These are phyloP conservation scores for Dexiosoma caninum DNA, from an alignment of 2,888 invertebrate species.

Conservation along the genomic window DNA sequence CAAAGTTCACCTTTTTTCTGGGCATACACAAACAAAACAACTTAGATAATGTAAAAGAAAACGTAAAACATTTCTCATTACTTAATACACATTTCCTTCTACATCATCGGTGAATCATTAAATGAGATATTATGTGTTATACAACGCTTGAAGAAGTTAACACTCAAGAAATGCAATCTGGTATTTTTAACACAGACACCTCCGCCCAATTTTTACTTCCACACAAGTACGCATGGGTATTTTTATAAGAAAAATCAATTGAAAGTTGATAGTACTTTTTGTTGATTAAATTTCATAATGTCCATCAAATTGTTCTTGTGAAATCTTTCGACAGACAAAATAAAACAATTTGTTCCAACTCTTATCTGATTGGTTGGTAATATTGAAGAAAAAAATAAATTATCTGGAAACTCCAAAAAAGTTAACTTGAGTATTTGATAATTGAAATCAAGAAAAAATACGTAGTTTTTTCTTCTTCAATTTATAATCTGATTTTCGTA, in stretches of 20 bases:
- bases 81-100: slow-evolving; percentile 1
- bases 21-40: background rate
- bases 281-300: slow-evolving; percentile 57
- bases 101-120: slow-evolving; percentile 31
- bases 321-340: slow-evolving; percentile 4
- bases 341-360: background rate
- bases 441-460: slow-evolving; percentile 24
- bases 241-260: slow-evolving; percentile 62
- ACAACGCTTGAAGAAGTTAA: background rate
- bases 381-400: background rate
- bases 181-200: background rate
- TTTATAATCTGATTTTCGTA: background rate
- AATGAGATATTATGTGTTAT: background rate
- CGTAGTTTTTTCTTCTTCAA: no score
- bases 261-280: slow-evolving; percentile 57
- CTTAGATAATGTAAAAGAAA: no score
- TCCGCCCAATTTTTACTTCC: no score
- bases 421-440: background rate
- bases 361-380: slow-evolving; percentile 25
- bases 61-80: slow-evolving; percentile 20
- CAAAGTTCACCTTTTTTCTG: no score
- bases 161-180: slow-evolving; percentile 14
- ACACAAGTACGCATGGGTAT: background rate
- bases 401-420: background rate
- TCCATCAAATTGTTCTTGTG: slow-evolving; percentile 16